Base-by-base conservation (phyloP, 1,140 invertebrate species). In the Euura saliciscinereae region DNA sequence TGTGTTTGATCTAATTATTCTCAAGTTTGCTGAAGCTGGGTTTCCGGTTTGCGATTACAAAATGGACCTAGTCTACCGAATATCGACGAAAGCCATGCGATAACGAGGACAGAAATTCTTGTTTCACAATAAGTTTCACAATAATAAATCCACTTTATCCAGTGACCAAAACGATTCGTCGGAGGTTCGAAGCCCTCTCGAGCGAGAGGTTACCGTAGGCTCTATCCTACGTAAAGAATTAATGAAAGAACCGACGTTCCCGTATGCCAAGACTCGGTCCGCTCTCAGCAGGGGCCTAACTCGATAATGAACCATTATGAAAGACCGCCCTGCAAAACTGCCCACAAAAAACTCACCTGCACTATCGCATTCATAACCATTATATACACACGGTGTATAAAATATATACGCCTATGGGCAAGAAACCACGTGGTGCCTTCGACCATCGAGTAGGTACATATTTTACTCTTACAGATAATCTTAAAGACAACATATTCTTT, bases 271-370 rank as follows among this genome's bases (percentile, higher is more conserved):
- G 28, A 28, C 28, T n/a, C 51, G 51, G 51, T 2, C 51, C 10
- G 51, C 51, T 59, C 51, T n/a, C 51, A 59, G 51, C 51, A n/a
- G 51, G 51, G 51, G 51, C 51, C 51, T 59, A 59, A 59, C 51
- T 59, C 51, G 51, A 59, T 59, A 59, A 59, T 59, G 51, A 59
- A 59, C 51, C 51, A 59, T 59, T 59, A 59, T 59, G 51, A 59
- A 59, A 1, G 51, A 8, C 51, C 51, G 51, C 8, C 51, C 51
- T 8, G 51, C 51, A n/a, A 59, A 59, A 59, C 51, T 59, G 51
- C 3, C 51, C 51, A 59, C 51, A 59, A 59, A 59, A 59, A 59
- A 59, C 13, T 59, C 51, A 11, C 51, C 8, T 59, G 51, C 51
- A n/a, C 13, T 59, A 11, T 59, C 13, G 51, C 13, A 28, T 28